Conservation (phyloP, 2,113 vertebrate species). For the Dasypus novemcinctus region DNA sequence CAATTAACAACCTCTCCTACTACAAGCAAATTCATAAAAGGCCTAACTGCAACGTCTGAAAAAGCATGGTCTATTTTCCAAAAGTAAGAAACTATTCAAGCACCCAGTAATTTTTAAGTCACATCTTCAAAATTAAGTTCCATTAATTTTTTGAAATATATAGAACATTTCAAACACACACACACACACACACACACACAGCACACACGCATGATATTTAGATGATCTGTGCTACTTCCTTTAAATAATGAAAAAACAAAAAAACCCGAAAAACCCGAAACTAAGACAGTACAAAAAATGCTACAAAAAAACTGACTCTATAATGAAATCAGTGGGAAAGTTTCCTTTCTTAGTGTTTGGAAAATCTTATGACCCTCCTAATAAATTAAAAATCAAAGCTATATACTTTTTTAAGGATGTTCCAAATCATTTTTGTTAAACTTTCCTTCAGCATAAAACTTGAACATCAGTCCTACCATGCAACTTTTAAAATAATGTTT, state of each 20-base stretch:
- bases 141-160: constrained; percentile 54
- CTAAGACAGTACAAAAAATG: too few relatives aligned
- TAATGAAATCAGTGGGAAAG: constrained; percentile 38
- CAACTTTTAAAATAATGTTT: constrained; percentile 31
- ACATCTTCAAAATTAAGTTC: constrained; percentile 28
- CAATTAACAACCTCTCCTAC: constrained; percentile 6
- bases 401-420: not conserved
- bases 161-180: not conserved
- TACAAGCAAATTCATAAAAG: constrained; percentile 21
- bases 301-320: constrained; percentile 1
- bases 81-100: constrained; percentile 33
- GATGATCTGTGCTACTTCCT: not conserved
- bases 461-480: constrained; percentile 28
- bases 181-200: not conserved
- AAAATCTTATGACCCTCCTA: constrained; percentile 31
- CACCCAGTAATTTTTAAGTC: not conserved
- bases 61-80: constrained; percentile 38
- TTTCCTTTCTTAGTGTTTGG: not conserved
- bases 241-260: constrained; percentile 17
- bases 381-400: constrained; percentile 44
- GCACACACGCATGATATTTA: not conserved
- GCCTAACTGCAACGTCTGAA: not conserved
- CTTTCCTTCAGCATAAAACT: constrained; percentile 41
- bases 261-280: not conserved
- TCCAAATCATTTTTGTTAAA: constrained; percentile 32